Evolutionary conservation across 2,113 vertebrate species (phyloP).

Genomic region (Aix galericulata): DNA sequence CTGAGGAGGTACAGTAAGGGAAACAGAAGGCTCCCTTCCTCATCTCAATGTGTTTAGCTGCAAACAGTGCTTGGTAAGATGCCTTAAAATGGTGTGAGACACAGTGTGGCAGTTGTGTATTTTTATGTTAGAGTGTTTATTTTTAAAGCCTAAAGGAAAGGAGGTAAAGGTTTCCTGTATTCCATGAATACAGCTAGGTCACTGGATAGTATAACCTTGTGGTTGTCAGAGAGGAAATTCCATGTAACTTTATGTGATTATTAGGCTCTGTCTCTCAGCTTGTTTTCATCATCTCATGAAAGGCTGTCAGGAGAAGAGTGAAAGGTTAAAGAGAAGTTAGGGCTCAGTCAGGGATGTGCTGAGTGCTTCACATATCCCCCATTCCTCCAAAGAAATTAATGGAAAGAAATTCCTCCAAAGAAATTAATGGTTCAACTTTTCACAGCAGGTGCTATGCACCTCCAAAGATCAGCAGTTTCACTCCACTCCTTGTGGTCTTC

Average conservation of each 20-base stretch:
- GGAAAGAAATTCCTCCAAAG: background rate
- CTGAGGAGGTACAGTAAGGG: background rate
- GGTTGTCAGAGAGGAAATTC: constrained; percentile 51
- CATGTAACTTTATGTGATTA: constrained; percentile 34
- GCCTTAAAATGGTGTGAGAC: background rate
- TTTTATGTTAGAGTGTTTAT: constrained; percentile 47
- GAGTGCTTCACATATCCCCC: background rate
- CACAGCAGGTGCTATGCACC: background rate
- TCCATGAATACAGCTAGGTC: constrained; percentile 43
- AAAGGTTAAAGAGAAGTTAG: constrained; percentile 44
- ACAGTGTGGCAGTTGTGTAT: background rate
- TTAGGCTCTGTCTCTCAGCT: constrained; percentile 23
- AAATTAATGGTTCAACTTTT: background rate
- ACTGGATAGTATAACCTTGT: constrained; percentile 32
- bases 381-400: background rate
- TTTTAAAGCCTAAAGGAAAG: constrained; percentile 53
- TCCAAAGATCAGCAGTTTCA: background rate
- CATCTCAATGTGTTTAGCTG: background rate
- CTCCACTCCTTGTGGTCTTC: background rate
- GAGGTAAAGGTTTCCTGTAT: constrained; percentile 30
- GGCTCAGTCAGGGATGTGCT: background rate
- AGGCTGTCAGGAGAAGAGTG: background rate
- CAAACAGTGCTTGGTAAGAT: background rate
- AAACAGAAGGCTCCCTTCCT: constrained; percentile 27
- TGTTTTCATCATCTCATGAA: constrained; percentile 55